Evolutionary conservation across 2,797 vertebrate genomes (phyloP).

Genomic region (Arctocebus calabarensis): DNA sequence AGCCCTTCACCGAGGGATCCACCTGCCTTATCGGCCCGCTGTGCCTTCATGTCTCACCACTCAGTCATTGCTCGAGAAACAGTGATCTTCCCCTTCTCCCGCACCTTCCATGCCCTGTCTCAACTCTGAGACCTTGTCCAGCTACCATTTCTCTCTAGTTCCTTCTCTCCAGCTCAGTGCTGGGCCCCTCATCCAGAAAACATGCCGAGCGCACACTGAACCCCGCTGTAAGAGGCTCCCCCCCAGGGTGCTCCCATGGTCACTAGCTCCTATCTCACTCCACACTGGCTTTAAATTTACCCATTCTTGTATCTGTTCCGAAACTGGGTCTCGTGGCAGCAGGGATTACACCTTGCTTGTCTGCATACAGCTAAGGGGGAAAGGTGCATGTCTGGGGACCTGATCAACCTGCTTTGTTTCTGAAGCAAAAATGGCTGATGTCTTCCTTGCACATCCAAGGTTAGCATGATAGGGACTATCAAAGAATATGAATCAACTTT

Average conservation of each 20-base stretch:
- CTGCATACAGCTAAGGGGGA: not conserved
- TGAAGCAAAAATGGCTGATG: not conserved
- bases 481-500: not conserved
- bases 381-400: not conserved
- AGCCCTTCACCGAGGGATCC: too few relatives aligned
- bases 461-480: not conserved
- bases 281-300: not conserved
- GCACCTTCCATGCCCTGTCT: rapidly evolving
- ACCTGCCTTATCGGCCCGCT: not conserved
- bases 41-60: rapidly evolving
- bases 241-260: too few relatives aligned
- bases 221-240: not conserved
- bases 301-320: not conserved
- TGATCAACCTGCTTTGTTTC: not conserved
- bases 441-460: not conserved
- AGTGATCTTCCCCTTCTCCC: rapidly evolving
- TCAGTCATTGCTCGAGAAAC: not conserved
- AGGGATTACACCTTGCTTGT: not conserved
- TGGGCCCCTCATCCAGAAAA: not conserved
- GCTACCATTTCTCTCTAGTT: not conserved
- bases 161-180: too few relatives aligned
- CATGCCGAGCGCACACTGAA: rapidly evolving
- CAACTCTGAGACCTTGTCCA: not conserved
- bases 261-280: not conserved
- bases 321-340: not conserved